Base-by-base conservation (phyloP, 1,140 invertebrate species). In the Megathymus violae region DNA sequence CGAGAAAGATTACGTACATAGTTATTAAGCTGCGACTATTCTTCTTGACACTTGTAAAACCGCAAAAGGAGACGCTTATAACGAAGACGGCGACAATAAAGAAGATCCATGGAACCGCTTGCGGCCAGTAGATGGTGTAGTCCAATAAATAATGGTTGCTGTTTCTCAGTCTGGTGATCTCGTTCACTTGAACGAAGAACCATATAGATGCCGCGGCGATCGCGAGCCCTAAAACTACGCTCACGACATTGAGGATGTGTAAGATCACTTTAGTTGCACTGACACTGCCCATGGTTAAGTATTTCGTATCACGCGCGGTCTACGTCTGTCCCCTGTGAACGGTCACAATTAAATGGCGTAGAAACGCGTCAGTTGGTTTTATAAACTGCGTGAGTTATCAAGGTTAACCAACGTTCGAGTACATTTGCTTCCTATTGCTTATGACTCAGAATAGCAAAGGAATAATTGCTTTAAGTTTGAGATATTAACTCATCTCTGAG, bases 41-140 rank as follows among this genome's bases (percentile, higher is more conserved):
- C 52, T 82, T 83, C 19, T 50, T 79, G 0, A 78, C 79, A 27
- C 85, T 76, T 17, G 70, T 61, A 50, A 86, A 83, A 13, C 88
- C 85, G 48, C 84, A 88, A 13, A 64, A 69, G 3, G 79, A 79
- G 0, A 82, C 80, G 14, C 73, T 77, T 3, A 88, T 47, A 4
- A 85, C 76, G 13, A 86, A 67, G 0, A 88, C 17, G 1, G 76
- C 76, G 4, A 79, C 74, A 9, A 90, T 46, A 14, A 88, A 73
- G 47, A 90, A 88, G 14, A 90, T 56, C 85, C 85, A 87, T 0
- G 88, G 88, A 5, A 88, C 71, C 0, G 82, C 85, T 65, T 89
- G 87, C 0, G 85, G 87, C 87, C 85, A 90, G 25, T 87, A 87
- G 36, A 90, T 76, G 36, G 79, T 85, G 76, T 88, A 90, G 46